These are phyloP conservation scores for Pheosia gnoma DNA, from an alignment of 2,888 invertebrate genomes.

Conservation along the genomic window DNA sequence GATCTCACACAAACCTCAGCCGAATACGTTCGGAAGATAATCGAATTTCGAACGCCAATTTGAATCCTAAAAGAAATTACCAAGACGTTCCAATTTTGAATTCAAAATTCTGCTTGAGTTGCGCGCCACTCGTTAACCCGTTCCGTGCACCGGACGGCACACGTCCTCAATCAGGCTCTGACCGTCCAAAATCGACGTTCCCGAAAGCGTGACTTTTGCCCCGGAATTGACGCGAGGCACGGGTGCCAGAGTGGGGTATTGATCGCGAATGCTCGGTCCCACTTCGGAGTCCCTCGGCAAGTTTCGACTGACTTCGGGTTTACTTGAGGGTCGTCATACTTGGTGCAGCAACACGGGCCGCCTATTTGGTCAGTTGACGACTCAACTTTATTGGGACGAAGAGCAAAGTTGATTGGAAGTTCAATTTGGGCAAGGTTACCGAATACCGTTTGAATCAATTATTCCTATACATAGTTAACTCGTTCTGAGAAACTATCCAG, in stretches of 20 bases:
- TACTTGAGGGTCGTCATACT: conserved; percentile 65
- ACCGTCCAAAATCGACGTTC: conserved; percentile 76
- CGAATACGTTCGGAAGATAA: too few species aligned
- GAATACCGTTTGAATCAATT: conserved; percentile 53
- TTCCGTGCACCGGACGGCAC: conserved; percentile 33
- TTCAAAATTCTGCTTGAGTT: conserved; percentile 52
- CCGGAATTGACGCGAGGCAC: conserved; percentile 76
- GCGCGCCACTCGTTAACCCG: conserved; percentile 52
- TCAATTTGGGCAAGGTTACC: conserved; percentile 81
- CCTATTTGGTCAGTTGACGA: conserved; percentile 71
- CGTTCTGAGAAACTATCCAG: background rate
- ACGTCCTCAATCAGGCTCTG: conserved; percentile 60
- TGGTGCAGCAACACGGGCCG: conserved; percentile 52
- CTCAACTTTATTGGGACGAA: conserved; percentile 69
- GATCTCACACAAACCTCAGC: too few species aligned
- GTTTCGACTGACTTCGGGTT: conserved; percentile 70
- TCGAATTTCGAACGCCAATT: background rate
- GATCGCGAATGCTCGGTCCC: conserved; percentile 72
- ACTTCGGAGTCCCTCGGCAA: conserved; percentile 70
- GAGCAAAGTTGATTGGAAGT: conserved; percentile 69
- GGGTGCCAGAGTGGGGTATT: conserved; percentile 73
- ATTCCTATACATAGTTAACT: conserved; percentile 24
- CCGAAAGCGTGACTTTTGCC: conserved; percentile 80
- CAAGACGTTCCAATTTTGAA: conserved; percentile 27
- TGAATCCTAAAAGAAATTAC: conserved; percentile 1